These are phyloP conservation scores for Diabrotica undecimpunctata DNA, from an alignment of 1,140 invertebrate genomes.

Conservation along the genomic window DNA sequence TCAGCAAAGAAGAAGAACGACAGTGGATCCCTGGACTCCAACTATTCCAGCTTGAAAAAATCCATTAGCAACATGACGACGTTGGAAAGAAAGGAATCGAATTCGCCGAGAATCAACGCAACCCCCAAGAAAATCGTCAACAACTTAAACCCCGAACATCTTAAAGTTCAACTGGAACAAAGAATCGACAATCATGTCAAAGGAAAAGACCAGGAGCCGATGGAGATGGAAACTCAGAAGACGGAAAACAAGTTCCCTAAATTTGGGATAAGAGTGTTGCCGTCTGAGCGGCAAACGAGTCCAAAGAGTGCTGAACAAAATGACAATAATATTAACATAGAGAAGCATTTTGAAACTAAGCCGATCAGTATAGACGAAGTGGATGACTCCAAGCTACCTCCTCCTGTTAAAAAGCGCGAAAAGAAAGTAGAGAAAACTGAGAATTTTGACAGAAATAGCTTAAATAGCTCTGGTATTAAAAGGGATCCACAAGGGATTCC, in stretches of 20 bases:
- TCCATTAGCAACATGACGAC: conserved; percentile 42
- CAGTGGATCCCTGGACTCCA: conserved; percentile 46
- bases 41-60: conserved; percentile 50
- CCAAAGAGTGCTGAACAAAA: conserved; percentile 44
- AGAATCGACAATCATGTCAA: conserved; percentile 47
- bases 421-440: conserved; percentile 49
- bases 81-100: conserved; percentile 38
- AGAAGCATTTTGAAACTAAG: conserved; percentile 46
- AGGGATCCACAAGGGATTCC: conserved; percentile 58
- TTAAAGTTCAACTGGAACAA: conserved; percentile 52
- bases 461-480: conserved; percentile 54
- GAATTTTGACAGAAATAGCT: conserved; percentile 39
- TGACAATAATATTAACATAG: conserved; percentile 46
- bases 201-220: conserved; percentile 34
- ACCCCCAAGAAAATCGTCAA: conserved; percentile 26
- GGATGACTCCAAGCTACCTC: conserved; percentile 41
- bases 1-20: conserved; percentile 47
- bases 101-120: conserved; percentile 33
- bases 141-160: conserved; percentile 30
- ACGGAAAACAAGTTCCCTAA: conserved; percentile 56
- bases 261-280: conserved; percentile 67
- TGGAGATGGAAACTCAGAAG: conserved; percentile 51
- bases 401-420: conserved; percentile 38
- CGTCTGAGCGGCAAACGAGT: conserved; percentile 52
- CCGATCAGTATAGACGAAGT: conserved; percentile 51